Evolutionary conservation across 1,140 invertebrate species (phyloP).

Genomic region (Drosophila albomicans): DNA sequence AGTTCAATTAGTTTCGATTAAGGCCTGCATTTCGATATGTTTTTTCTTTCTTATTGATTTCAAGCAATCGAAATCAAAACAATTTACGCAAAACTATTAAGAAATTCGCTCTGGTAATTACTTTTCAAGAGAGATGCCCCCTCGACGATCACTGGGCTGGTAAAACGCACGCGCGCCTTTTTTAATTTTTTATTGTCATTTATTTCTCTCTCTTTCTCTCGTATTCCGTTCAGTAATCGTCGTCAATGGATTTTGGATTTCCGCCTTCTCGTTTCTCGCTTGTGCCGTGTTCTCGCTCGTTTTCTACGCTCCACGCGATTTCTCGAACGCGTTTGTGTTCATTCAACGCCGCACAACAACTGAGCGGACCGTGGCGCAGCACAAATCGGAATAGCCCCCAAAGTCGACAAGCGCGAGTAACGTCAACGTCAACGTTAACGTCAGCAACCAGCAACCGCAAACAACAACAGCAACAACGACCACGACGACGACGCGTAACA

Average conservation of each 20-base stretch:
- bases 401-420: conserved; percentile 34
- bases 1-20: conserved; percentile 77
- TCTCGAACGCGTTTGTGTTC: conserved; percentile 67
- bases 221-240: background rate
- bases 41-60: conserved; percentile 65
- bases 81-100: conserved; percentile 72
- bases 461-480: too few relatives aligned
- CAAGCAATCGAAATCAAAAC: conserved; percentile 75
- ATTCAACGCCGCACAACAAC: conserved; percentile 74
- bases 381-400: conserved; percentile 59
- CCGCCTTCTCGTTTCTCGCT: conserved; percentile 18
- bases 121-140: conserved; percentile 38
- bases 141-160: conserved; percentile 34
- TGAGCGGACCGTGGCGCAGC: conserved; percentile 54
- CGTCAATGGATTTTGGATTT: conserved; percentile 20
- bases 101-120: conserved; percentile 58
- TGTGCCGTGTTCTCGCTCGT: conserved; percentile 19
- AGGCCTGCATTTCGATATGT: conserved; percentile 38
- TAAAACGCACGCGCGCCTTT: conserved; percentile 70
- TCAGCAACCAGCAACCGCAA: conserved; percentile 14
- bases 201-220: background rate
- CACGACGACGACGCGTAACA: conserved; percentile 61
- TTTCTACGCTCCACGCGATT: conserved; percentile 35
- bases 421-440: conserved; percentile 44
- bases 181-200: too few relatives aligned